A percentile compares a stretch with the other conserved stretches of the same genome.
These are phyloP conservation scores for Loris lydekkerianus DNA, from an alignment of 2,797 vertebrate genomes.

Conservation along the genomic window DNA sequence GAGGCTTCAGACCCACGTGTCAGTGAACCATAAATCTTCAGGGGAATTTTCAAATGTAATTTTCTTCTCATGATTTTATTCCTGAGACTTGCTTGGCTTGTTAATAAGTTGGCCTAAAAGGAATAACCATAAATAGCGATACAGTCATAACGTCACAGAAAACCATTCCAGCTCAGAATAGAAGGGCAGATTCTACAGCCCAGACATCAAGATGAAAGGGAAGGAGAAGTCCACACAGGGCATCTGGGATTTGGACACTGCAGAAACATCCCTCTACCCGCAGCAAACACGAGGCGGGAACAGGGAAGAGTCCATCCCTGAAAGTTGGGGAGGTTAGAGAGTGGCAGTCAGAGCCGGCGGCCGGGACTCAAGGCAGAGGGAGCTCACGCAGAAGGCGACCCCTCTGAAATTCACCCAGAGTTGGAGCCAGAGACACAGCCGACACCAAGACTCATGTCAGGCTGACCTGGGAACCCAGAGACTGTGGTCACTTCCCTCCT, in stretches of 20 bases:
- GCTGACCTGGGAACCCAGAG: background rate
- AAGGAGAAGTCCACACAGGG: rapidly evolving
- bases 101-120: slow-evolving; percentile 2
- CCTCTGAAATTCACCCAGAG: background rate
- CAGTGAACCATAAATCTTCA: slow-evolving; percentile 6
- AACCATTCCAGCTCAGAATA: rapidly evolving
- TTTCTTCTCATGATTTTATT: slow-evolving; percentile 57
- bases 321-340: rapidly evolving
- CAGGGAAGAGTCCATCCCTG: too few relatives aligned
- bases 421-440: background rate
- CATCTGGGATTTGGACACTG: rapidly evolving
- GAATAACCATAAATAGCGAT: background rate
- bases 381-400: rapidly evolving
- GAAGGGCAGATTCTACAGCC: background rate
- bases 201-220: rapidly evolving
- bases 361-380: rapidly evolving
- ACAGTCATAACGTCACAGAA: rapidly evolving
- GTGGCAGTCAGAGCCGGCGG: rapidly evolving
- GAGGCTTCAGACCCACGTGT: background rate
- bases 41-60: slow-evolving; percentile 9
- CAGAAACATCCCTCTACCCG: rapidly evolving
- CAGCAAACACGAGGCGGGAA: rapidly evolving
- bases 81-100: background rate
- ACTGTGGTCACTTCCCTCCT: rapidly evolving
- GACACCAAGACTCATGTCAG: rapidly evolving